Evolutionary conservation across 35 echinoderm and acorn worm species (phyloP).

Genomic region (Ophioderma brevispina): DNA sequence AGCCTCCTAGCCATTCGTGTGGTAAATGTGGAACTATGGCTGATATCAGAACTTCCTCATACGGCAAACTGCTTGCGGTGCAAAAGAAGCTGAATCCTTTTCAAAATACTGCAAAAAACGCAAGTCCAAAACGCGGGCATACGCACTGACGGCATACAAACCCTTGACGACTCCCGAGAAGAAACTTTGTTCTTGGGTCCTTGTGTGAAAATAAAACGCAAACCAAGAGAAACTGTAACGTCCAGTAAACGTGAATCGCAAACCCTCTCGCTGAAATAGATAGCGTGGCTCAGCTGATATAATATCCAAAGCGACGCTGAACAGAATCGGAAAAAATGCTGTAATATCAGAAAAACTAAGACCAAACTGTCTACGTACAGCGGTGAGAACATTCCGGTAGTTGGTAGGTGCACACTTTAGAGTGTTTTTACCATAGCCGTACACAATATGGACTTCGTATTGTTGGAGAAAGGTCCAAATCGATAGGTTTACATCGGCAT

Average conservation of each 20-base stretch:
- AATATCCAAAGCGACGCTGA: background rate
- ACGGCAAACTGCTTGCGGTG: too few relatives aligned
- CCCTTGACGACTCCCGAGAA: background rate
- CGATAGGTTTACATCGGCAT: background rate
- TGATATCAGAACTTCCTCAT: too few relatives aligned
- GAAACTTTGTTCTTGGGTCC: background rate
- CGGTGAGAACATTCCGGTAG: background rate
- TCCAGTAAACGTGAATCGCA: background rate
- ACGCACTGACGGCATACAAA: too few relatives aligned
- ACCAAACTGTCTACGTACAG: background rate
- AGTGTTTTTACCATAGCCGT: background rate
- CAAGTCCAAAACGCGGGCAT: too few relatives aligned
- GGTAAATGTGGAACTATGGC: background rate
- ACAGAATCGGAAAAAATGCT: background rate
- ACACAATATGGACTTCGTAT: background rate
- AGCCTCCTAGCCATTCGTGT: background rate
- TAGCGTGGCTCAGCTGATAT: background rate
- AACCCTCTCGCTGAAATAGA: background rate
- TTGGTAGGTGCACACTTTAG: background rate
- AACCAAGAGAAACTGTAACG: background rate
- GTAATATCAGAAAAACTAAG: background rate
- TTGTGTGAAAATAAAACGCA: too few relatives aligned
- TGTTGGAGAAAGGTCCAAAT: background rate
- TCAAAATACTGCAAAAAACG: too few relatives aligned
- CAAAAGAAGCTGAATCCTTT: too few relatives aligned